Evolutionary conservation across 2,797 vertebrate genomes (phyloP), one percentile per base, ranked within the genome.

Genomic region (Sphenodon punctatus): DNA sequence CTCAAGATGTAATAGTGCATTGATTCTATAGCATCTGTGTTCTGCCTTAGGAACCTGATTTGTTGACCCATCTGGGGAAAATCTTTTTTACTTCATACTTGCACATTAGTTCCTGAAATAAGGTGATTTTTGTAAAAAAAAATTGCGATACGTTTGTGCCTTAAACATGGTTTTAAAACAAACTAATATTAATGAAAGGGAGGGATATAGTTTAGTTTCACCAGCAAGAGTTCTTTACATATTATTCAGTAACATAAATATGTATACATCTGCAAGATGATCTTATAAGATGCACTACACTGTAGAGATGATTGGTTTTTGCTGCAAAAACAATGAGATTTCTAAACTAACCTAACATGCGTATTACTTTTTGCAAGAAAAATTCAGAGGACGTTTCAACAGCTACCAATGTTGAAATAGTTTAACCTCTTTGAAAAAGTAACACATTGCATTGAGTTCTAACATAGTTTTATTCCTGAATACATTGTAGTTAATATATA

Each of bases 31-130:
- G 8, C 59, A 78, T 82, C 73, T 84, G 30, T 43, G 25, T 46
- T 72, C 86, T 88, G 53, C 53, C 45, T 45, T 80, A 85, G 84
- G 75, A 90, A 88, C 75, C 60, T 36, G 79, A 70, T 34, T 83
- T 80, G 36, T 80, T 89, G 75, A 81, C 67, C 41, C 34, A 56
- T 4, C 89, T 90, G 67, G 75, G 72, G 63, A 71, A 84, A 71
- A 51, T 63, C 64, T 71, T 69, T 17, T 42, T 65, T 2, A 5
- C 75, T 81, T 70, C 69, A 27, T 56, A 65, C 3, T 10, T 66
- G 32, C 48, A 61, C 79, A 79, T 82, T 70, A 3, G 46, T 70
- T 88, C 84, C 25, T 23, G 58, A 76, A 79, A 69, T 10, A 36
- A 67, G 60, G 5, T 1, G 68, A 66, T 51, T n/a, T n/a, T n/a